These are phyloP conservation scores for Anguilla pacifica DNA, from an alignment of 2,797 vertebrate species.

Conservation along the genomic window DNA sequence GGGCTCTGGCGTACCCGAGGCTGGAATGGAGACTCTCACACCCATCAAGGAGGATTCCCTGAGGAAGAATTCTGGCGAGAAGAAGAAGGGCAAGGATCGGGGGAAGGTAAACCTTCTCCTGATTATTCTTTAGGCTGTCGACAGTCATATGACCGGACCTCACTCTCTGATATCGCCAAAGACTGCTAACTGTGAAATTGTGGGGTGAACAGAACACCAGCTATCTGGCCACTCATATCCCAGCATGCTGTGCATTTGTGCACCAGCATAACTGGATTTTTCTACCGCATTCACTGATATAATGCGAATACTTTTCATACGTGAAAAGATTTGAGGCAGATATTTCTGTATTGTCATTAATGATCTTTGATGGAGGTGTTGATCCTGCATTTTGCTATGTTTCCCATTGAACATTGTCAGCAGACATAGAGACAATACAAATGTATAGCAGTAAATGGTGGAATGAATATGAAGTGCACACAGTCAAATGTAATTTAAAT, in stretches of 20 bases:
- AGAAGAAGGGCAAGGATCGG: constrained; percentile 69
- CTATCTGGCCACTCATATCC: not conserved
- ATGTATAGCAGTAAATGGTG: not conserved
- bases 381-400: too few species aligned
- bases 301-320: not conserved
- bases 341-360: not conserved
- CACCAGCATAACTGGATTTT: not conserved
- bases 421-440: not conserved
- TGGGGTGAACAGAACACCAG: not conserved
- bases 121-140: not conserved
- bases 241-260: not conserved
- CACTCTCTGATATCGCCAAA: not conserved
- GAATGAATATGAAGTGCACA: not conserved
- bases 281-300: not conserved
- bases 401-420: not conserved
- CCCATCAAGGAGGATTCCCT: constrained; percentile 59
- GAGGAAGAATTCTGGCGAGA: constrained; percentile 66
- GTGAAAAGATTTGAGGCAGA: not conserved
- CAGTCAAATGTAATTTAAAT: not conserved
- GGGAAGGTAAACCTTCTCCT: constrained; percentile 65
- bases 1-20: constrained; percentile 55
- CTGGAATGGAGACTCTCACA: constrained; percentile 56
- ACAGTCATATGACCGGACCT: not conserved
- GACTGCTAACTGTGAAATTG: not conserved
- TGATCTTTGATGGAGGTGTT: not conserved